Evolutionary conservation across 1,140 invertebrate genomes (phyloP).

Genomic region (Eciton burchellii): DNA sequence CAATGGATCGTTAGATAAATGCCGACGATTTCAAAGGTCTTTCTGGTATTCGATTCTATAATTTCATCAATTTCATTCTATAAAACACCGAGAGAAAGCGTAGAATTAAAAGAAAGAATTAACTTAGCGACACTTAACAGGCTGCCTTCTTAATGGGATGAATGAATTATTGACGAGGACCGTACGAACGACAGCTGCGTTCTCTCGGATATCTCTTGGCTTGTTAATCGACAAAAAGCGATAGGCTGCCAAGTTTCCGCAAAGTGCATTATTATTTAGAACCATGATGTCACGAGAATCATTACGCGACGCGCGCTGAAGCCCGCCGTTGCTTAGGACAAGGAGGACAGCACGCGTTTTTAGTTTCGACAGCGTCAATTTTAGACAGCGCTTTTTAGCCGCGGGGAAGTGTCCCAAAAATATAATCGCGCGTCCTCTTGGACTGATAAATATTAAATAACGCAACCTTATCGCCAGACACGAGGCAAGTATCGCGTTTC

Average conservation of each 20-base stretch:
- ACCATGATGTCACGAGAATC: slow-evolving; percentile 71
- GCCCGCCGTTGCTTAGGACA: slow-evolving; percentile 63
- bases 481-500: not conserved
- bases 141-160: not conserved
- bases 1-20: slow-evolving; percentile 14
- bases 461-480: not conserved
- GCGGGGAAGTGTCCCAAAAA: slow-evolving; percentile 26
- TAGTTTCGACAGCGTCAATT: slow-evolving; percentile 28
- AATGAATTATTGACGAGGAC: not conserved
- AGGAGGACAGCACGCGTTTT: slow-evolving; percentile 54
- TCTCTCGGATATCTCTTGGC: slow-evolving; percentile 52
- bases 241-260: slow-evolving; percentile 62
- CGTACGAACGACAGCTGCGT: slow-evolving; percentile 27
- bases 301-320: slow-evolving; percentile 51
- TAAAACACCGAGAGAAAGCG: slow-evolving; percentile 7
- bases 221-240: slow-evolving; percentile 59
- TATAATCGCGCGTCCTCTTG: not conserved
- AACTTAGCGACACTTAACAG: not conserved
- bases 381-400: slow-evolving; percentile 29
- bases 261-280: slow-evolving; percentile 72
- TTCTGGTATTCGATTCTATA: not conserved
- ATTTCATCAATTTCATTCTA: not conserved
- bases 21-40: not conserved
- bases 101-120: slow-evolving; percentile 15
- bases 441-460: not conserved